Evolutionary conservation across 2,888 invertebrate species (phyloP).

Genomic region (Eupithecia subfuscata): DNA sequence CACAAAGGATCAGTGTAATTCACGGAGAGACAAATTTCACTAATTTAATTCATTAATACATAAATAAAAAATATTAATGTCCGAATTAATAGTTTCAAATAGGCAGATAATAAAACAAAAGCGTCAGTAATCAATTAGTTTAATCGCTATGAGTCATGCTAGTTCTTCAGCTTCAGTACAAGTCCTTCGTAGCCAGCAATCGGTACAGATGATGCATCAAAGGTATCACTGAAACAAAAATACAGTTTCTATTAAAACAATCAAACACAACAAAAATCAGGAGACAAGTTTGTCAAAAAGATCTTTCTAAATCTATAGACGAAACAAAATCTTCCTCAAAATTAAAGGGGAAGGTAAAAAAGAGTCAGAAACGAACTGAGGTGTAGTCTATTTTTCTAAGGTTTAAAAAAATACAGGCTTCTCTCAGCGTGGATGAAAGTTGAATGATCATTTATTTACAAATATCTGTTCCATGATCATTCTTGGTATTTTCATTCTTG

Average conservation of each 20-base stretch:
- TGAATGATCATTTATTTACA: not conserved
- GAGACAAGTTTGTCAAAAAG: not conserved
- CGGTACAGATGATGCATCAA: conserved; percentile 59
- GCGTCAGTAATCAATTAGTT: not conserved
- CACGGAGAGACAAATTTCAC: not conserved
- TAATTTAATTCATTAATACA: not conserved
- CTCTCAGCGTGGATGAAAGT: not conserved
- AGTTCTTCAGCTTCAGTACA: conserved; percentile 57
- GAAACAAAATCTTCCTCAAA: not conserved
- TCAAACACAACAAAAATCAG: not conserved
- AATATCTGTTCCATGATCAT: too few species aligned
- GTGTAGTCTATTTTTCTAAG: not conserved
- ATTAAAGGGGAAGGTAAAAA: not conserved
- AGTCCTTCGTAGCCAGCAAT: conserved; percentile 72
- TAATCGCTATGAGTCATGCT: not conserved
- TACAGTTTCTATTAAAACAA: not conserved
- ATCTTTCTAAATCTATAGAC: not conserved
- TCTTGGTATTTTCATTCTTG: too few species aligned
- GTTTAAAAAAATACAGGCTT: not conserved
- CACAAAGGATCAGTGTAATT: not conserved
- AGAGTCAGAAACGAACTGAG: not conserved
- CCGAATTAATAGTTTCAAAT: not conserved
- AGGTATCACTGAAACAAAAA: conserved; percentile 61
- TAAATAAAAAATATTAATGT: not conserved
- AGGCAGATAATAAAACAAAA: not conserved